Percentiles rank a stretch among this genome's conserved stretches.
phyloP scores from a whole-genome alignment of 2,113 vertebrate species.

The Rutilus rutilus region DNA sequence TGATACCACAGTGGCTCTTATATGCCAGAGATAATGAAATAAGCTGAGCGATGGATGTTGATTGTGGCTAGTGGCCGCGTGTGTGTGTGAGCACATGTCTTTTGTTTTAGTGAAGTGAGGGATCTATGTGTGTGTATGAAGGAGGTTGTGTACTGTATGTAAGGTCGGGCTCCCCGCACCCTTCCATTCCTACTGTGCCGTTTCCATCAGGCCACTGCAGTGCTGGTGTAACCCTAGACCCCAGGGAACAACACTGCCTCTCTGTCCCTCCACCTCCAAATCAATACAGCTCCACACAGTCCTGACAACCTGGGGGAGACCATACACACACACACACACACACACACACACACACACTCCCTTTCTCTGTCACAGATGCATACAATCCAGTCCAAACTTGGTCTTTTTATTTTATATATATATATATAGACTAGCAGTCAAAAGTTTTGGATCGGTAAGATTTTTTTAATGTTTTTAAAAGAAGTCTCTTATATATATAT shows the following conservation, averaged over 20 bases:
- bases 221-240: conserved; percentile 60
- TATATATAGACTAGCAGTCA: no score
- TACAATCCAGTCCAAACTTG: background rate
- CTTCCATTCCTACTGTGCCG: conserved; percentile 61
- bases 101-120: conserved; percentile 37
- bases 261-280: conserved; percentile 64
- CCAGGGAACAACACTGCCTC: conserved; percentile 65
- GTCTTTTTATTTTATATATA: no score
- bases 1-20: conserved; percentile 28
- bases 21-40: conserved; percentile 30
- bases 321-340: conserved; percentile 38
- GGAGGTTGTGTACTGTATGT: conserved; percentile 11
- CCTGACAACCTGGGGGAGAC: conserved; percentile 66
- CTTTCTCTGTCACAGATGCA: background rate
- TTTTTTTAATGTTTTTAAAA: no score
- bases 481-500: no score
- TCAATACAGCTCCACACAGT: conserved; percentile 72
- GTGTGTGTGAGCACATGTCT: conserved; percentile 8
- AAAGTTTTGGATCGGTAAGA: no score
- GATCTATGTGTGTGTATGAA: conserved; percentile 13
- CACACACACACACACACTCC: conserved; percentile 10
- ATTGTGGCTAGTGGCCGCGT: conserved; percentile 15
- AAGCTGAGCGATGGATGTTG: background rate
- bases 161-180: conserved; percentile 39
- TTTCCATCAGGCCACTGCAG: conserved; percentile 72